Base-by-base conservation (phyloP, 2,797 vertebrate genomes). In the Lagorchestes hirsutus region DNA sequence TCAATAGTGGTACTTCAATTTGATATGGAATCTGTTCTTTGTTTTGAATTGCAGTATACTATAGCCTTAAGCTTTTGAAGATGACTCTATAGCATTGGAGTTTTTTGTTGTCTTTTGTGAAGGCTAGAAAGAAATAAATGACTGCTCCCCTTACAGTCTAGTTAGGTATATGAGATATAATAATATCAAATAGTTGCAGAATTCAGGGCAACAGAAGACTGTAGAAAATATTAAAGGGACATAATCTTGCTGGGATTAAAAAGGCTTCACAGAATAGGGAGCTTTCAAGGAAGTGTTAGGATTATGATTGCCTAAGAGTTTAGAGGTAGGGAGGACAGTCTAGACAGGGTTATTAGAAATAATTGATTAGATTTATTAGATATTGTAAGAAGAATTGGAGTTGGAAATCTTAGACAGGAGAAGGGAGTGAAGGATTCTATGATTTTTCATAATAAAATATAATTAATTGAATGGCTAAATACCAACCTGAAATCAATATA, bases 111-210 rank as follows among this genome's bases (percentile, higher is more conserved):
- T 58, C 91, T 27, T 62, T 92, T 24, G 29, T 59, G n/a, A 90
- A 27, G 95, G 57, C 91, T 62, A 92, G 90, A 91, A 97, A 91
- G 31, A 97, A 96, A 95, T 91, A 90, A 90, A 92, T n/a, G 62
- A n/a, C 11, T 67, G 14, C 62, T 67, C 4, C 34, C 34, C 62
- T 67, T 67, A 16, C 34, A 67, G 34, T 67, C 14, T 67, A 67
- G 62, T 67, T 67, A 16, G 4, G 14, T 67, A 67, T 34, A n/a
- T 67, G 62, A 67, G 62, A n/a, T 67, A n/a, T n/a, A 67, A 67
- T 67, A 67, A n/a, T 67, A 67, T 67, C 62, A 67, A 67, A 67
- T 18, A n/a, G 34, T n/a, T 59, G 57, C 0, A 28, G 27, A 58
- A 58, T 58, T 58, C 27, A 58, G 27, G 57, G 57, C 27, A 28